Base-by-base conservation (phyloP, 2,797 vertebrate species). In the Luscinia megarhynchos region DNA sequence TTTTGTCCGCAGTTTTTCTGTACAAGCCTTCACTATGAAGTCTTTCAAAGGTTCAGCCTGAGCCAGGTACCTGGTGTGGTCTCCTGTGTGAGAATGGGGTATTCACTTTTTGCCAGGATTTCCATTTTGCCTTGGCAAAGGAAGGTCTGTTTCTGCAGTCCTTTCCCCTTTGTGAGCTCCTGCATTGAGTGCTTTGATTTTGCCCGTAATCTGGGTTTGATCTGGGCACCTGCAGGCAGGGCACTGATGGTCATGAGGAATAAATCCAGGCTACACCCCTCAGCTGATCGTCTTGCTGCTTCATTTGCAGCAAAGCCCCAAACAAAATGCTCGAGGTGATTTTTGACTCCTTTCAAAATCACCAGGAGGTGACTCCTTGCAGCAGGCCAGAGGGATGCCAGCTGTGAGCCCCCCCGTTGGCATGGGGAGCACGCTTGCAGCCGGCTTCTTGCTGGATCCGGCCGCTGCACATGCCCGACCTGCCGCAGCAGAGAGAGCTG, bases 361-460 rank as follows among this genome's bases (percentile, higher is more conserved):
- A 5, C 36, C 12, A 4, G 67, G 51, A 87, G 55, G 45, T 87
- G 84, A 32, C 43, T 36, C 4, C 19, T 50, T 54, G 73, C 64
- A 86, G 92, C 43, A 66, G 63, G 73, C 15, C 45, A 3, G 74
- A 53, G 84, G 41, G 40, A 46, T 41, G 66, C 58, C 58, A 45
- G 62, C 74, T 67, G 50, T 9, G 61, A 69, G 53, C 57, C 84
- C 23, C 0, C 0, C 53, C 55, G 43, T 79, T 38, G 53, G 43
- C 21, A 38, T 1, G 3, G 73, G 58, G 88, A 1, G 23, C 2
- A 4, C 0, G 3, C 74, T 15, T 58, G 46, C 81, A 76, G 55
- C 29, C 2, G 1, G 51, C 64, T 77, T 38, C 48, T 58, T 43
- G 43, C 34, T 1, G 3, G 80, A 59, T 77, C 55, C 0, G 0